Evolutionary conservation across 64 coral and sea anemone genomes (phyloP).

Genomic region (Montipora capricornis): DNA sequence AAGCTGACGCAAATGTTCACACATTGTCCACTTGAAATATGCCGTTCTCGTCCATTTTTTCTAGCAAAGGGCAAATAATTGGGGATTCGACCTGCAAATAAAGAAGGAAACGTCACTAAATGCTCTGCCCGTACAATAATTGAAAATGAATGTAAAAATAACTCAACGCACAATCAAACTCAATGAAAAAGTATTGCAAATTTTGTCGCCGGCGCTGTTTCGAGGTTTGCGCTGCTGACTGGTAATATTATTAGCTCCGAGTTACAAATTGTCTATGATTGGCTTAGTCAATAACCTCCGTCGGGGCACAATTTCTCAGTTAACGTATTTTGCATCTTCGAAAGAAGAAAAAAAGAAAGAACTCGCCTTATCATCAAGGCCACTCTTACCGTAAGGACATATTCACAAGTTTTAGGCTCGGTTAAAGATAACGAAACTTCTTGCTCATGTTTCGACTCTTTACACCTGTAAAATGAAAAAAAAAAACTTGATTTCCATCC

Average conservation of each 20-base stretch:
- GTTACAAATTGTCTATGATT: too few species aligned
- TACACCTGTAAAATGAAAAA: slow-evolving; percentile 73
- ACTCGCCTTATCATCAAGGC: background rate
- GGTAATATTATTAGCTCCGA: too few species aligned
- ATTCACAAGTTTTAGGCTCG: slow-evolving; percentile 92
- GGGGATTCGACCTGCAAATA: slow-evolving; percentile 93
- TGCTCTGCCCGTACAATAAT: too few species aligned
- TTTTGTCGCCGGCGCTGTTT: too few species aligned
- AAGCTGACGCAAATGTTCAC: background rate
- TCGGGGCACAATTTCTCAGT: too few species aligned
- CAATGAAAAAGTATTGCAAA: too few species aligned
- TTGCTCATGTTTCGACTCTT: slow-evolving; percentile 89
- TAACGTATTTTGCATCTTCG: too few species aligned
- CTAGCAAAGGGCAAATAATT: slow-evolving; percentile 91
- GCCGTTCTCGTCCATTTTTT: slow-evolving; percentile 84
- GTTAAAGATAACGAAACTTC: slow-evolving; percentile 93
- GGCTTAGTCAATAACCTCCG: too few species aligned
- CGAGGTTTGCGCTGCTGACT: too few species aligned
- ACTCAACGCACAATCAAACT: too few species aligned
- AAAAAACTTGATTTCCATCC: background rate
- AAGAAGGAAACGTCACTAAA: background rate
- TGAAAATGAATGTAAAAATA: too few species aligned
- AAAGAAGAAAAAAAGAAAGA: background rate
- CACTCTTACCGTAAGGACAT: slow-evolving; percentile 88
- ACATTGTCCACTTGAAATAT: slow-evolving; percentile 72